Evolutionary conservation across 1,140 invertebrate species (phyloP).

Genomic region (Subanguina moxae): DNA sequence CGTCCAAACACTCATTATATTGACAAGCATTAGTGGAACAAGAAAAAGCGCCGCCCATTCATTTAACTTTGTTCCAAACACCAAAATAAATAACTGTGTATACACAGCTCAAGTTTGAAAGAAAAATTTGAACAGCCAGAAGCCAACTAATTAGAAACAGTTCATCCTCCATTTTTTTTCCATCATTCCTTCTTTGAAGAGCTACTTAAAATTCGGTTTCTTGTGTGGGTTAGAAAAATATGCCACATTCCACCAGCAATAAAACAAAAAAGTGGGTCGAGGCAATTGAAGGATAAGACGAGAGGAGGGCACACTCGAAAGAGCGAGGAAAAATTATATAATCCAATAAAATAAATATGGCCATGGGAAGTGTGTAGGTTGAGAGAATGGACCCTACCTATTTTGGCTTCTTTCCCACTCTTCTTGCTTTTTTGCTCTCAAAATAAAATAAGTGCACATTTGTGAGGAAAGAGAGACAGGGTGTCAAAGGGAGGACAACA

Average conservation of each 20-base stretch:
- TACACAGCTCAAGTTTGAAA: too few relatives aligned
- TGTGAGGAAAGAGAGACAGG: too few relatives aligned
- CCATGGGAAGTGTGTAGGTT: neutral
- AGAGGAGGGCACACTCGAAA: neutral
- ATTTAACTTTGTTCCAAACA: neutral
- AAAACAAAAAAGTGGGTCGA: conserved; percentile 6
- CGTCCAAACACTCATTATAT: neutral
- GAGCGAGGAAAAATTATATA: neutral
- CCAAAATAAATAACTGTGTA: too few relatives aligned
- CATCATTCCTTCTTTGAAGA: neutral
- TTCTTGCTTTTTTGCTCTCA: too few relatives aligned
- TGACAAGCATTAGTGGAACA: conserved; percentile 1
- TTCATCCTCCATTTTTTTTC: neutral
- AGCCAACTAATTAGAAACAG: too few relatives aligned
- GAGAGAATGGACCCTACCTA: too few relatives aligned
- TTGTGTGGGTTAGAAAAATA: neutral
- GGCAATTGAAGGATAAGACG: neutral
- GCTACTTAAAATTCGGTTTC: conserved; percentile 4
- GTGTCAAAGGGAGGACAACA: too few relatives aligned
- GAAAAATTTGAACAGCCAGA: too few relatives aligned
- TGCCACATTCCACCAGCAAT: neutral
- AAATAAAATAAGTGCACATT: too few relatives aligned
- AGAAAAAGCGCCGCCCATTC: conserved; percentile 6
- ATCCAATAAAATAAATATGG: conserved; percentile 10
- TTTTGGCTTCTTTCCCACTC: too few relatives aligned